Base-by-base conservation (phyloP, 2,113 vertebrate genomes). In the Sander vitreus region DNA sequence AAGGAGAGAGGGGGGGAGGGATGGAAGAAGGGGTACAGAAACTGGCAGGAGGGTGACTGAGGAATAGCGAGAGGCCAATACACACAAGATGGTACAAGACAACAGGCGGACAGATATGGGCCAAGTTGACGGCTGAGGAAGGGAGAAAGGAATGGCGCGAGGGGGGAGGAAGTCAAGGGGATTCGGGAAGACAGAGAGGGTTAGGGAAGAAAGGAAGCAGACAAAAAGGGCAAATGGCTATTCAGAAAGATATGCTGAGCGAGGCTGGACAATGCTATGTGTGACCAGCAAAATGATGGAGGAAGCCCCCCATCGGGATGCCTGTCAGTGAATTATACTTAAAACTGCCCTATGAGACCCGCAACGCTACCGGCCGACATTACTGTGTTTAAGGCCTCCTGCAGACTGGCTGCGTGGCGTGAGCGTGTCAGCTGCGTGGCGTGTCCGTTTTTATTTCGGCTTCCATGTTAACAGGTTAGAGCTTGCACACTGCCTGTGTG, bases 21-120 rank as follows among this genome's bases (percentile, higher is more conserved):
- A 64, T 8, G 43, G 57, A 27, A n/a, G 23, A 65, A 69, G 68
- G 80, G 78, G 57, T 69, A 71, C 63, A 73, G 82, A 60, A 76
- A 88, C 81, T 90, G 86, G 89, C 88, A 89, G 83, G 76, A 71
- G 71, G 71, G 73, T 27, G 47, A 88, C 83, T 66, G 80, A 90
- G 72, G 81, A 87, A 85, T 73, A 83, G 85, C 45, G 43, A 87
- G 85, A 88, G 74, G 81, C 87, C 86, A 70, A 82, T 80, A 81
- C 76, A 39, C 78, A 80, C 85, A 84, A 88, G 83, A 92, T 80
- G 89, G 79, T 84, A 89, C 78, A 63, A 88, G 87, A 91, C 90
- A 90, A 76, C 84, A 73, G 63, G 75, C 63, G 54, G 87, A 91
- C 83, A 91, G 92, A 91, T 84, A 85, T 89, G 83, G 87, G 86